Conservation (phyloP, 2,888 invertebrate species). For the Eurytoma californica region DNA sequence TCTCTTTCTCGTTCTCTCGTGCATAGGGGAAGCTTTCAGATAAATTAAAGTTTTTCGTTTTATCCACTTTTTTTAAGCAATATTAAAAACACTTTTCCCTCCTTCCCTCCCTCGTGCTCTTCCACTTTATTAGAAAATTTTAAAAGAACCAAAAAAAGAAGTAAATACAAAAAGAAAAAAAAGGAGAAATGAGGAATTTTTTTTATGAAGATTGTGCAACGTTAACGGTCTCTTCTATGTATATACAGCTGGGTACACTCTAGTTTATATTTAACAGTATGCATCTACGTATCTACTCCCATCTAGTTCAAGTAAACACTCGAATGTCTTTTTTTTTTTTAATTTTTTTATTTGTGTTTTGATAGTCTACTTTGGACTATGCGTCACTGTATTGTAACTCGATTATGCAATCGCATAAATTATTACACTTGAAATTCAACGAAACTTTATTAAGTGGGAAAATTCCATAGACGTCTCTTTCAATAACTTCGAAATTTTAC, state of each 20-base stretch:
- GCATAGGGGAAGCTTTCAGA: constrained; percentile 32
- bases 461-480: too few species aligned
- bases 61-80: constrained; percentile 10
- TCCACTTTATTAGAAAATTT: constrained; percentile 16
- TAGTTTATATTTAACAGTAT: constrained; percentile 37
- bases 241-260: constrained; percentile 24
- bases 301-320: constrained; percentile 48
- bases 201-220: constrained; percentile 34
- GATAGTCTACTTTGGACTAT: background rate
- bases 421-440: background rate
- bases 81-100: constrained; percentile 20
- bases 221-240: constrained; percentile 21
- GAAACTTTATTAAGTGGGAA: too few species aligned
- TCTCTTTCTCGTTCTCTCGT: constrained; percentile 9
- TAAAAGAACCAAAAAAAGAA: background rate
- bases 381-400: background rate
- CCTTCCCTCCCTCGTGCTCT: background rate
- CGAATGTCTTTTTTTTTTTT: constrained; percentile 1
- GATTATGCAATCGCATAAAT: background rate
- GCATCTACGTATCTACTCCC: background rate
- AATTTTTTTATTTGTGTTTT: constrained; percentile 10
- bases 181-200: background rate
- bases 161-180: background rate
- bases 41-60: constrained; percentile 45
- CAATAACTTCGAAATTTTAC: too few species aligned